These are phyloP conservation scores for Collichthys lucidus DNA, from an alignment of 2,113 vertebrate genomes.

Conservation along the genomic window DNA sequence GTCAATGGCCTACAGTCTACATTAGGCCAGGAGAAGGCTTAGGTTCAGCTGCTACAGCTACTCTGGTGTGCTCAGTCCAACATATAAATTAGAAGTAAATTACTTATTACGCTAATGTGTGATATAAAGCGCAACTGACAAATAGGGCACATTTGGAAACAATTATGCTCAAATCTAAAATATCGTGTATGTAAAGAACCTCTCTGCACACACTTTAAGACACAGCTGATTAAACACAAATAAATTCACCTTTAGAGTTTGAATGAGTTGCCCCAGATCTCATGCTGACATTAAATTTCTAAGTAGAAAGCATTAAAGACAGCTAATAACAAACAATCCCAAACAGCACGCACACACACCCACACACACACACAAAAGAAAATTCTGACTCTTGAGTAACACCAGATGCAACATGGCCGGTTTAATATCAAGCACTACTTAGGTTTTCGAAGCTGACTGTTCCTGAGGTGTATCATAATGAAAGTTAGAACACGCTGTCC, in stretches of 20 bases:
- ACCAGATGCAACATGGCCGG: conserved; percentile 59
- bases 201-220: background rate
- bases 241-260: conserved; percentile 26
- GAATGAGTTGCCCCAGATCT: conserved; percentile 4
- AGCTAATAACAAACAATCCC: conserved; percentile 33
- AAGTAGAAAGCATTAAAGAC: conserved; percentile 44
- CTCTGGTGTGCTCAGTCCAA: conserved; percentile 35
- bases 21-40: conserved; percentile 15
- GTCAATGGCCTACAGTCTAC: conserved; percentile 26
- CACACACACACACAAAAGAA: conserved; percentile 20
- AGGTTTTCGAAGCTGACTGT: conserved; percentile 7
- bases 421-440: conserved; percentile 31
- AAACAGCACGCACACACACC: background rate
- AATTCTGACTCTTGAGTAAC: conserved; percentile 50
- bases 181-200: background rate
- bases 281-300: conserved; percentile 38
- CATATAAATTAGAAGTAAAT: conserved; percentile 45
- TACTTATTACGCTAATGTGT: conserved; percentile 6
- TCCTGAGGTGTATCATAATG: conserved; percentile 13
- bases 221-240: conserved; percentile 29
- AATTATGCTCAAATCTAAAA: conserved; percentile 33
- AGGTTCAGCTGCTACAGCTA: conserved; percentile 41
- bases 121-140: conserved; percentile 47
- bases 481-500: background rate
- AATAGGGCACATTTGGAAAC: conserved; percentile 52